Base-by-base conservation (phyloP, 1,140 invertebrate species). In the Dendroctonus valens region DNA sequence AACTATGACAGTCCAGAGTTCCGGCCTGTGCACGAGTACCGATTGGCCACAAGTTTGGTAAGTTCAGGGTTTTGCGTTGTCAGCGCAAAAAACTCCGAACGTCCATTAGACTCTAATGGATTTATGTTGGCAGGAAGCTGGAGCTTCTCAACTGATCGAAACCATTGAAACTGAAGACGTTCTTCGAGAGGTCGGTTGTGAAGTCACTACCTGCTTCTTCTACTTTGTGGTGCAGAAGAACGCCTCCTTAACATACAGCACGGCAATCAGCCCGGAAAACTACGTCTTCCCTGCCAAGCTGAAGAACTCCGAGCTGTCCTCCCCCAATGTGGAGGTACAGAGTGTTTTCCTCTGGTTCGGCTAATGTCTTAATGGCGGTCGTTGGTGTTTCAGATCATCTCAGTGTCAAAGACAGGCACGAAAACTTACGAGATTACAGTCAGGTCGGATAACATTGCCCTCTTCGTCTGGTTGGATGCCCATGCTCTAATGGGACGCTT, bases 401-500 rank as follows among this genome's bases (percentile, higher is more conserved):
- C 15, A 8, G 58, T 67, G 5, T 60, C 11, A n/a, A 41, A 53
- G 26, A 46, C 39, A 26, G 55, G 54, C 44, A 14, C n/a, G 41
- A 54, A 59, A 0, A 67, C 52, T 2, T 72, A 49, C 49, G 50
- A 57, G 11, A 63, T 72, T 14, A 61, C 41, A 14, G 41, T 72
- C 9, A 58, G 39, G 15, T 44, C 67, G n/a, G 65, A 68, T 40
- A 60, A 68, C 39, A 67, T 70, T 12, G 69, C 69, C 7, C 50
- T 70, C 8, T 72, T 72, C 51, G 69, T 72, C n/a, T 72, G 71
- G 71, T 50, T 72, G 26, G 71, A 72, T 12, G 55, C 64, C 9
- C 40, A 55, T 39, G 39, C 41, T 14, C 39, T 72, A 11, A 57
- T 12, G 12, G 71, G 71, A 42, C 60, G 9, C 39, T 72, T 70